These are phyloP conservation scores for Trogon melanurus DNA, from an alignment of 2,113 vertebrate species.

Conservation along the genomic window DNA sequence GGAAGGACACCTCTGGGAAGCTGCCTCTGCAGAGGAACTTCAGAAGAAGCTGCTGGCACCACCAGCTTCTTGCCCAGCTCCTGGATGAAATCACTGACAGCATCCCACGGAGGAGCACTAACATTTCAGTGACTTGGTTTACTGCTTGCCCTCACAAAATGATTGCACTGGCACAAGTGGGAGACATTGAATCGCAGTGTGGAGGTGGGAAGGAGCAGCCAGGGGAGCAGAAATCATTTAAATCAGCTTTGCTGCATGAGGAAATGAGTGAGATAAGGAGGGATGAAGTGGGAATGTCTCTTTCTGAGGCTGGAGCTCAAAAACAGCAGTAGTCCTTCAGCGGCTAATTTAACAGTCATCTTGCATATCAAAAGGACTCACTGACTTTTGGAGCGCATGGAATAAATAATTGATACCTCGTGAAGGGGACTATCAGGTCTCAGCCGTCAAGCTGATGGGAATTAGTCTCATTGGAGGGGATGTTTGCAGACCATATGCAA, in stretches of 20 bases:
- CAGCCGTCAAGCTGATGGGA: neutral
- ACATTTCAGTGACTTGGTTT: neutral
- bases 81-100: neutral
- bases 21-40: neutral
- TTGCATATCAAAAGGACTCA: slow-evolving; percentile 5
- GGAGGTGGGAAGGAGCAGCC: neutral
- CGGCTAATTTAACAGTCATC: slow-evolving; percentile 9
- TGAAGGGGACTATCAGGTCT: neutral
- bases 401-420: slow-evolving; percentile 29
- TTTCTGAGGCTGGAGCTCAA: slow-evolving; percentile 5
- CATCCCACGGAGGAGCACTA: neutral
- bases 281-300: neutral
- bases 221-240: neutral
- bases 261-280: neutral
- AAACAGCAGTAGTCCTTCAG: neutral
- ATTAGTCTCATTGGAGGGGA: slow-evolving; percentile 34
- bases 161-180: fast-evolving
- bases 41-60: neutral
- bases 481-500: neutral
- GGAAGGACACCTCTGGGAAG: neutral
- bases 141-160: neutral
- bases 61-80: neutral
- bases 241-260: neutral
- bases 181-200: neutral
- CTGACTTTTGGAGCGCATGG: slow-evolving; percentile 23